Base-by-base conservation (phyloP, 2,113 vertebrate genomes). In the Paradoxurus hermaphroditus region DNA sequence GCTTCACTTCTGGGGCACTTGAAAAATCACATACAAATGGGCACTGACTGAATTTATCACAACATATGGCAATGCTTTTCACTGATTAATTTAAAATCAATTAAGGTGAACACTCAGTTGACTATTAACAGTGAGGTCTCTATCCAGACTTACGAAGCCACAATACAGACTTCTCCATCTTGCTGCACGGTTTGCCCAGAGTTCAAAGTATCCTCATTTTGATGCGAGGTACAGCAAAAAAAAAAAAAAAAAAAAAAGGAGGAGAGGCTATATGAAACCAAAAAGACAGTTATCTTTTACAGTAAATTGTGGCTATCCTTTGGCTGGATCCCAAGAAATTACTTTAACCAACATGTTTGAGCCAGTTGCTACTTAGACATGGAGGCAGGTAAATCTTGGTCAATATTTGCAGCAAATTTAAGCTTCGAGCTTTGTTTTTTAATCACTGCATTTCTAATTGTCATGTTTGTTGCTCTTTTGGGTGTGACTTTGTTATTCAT, bases 391-490 rank as follows among this genome's bases (percentile, higher is more conserved):
- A 31, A 53, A 16, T 77, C 41, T 91, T n/a, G 49, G 81, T 75
- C 1, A 3, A 70, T 46, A 56, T 19, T 51, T 70, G 46, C 19
- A 79, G n/a, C 23, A 91, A 85, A 84, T 36, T 21, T 39, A 36
- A 94, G 46, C 51, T 82, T 86, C 91, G 34, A 19, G 56, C 31
- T 78, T 88, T 81, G 56, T 51, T 86, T 84, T 65, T 39, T 19
- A 62, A 87, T 90, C 51, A 94, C 4, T 84, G 29, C 13, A 82
- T 87, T 95, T 96, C 59, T 56, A 11, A 92, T 91, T 78, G 86
- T 59, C 59, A 88, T 11, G 7, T 18, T 72, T 16, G 11, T 14
- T 72, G 29, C 56, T 56, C 0, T 82, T 36, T 59, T 72, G 44
- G 84, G 51, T 62, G 44, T 62, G 77, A 34, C 39, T 75, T 78